phyloP scores from a whole-genome alignment of 2,888 invertebrate genomes.

The Cataglyphis rosenhaueri region DNA sequence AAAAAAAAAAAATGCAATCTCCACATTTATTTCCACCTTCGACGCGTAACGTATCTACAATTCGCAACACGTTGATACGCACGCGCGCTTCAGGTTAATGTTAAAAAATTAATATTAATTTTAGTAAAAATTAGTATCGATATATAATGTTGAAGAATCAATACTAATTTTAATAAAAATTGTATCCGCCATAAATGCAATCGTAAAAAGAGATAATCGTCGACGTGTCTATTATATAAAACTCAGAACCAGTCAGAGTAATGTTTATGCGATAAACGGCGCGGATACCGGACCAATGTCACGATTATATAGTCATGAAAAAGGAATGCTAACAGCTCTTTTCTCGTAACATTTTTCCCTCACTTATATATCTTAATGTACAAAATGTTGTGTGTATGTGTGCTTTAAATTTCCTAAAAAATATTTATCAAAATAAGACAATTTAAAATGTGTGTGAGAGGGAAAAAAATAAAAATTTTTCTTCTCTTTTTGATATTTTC shows the following conservation, averaged over 20 bases:
- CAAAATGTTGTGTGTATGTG: background rate
- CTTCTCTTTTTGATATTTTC: background rate
- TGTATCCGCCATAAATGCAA: background rate
- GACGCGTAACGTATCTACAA: conserved; percentile 12
- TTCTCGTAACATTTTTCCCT: background rate
- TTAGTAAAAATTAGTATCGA: background rate
- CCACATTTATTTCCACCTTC: conserved; percentile 14
- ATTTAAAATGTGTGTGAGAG: background rate
- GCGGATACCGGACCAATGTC: background rate
- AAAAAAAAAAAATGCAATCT: background rate
- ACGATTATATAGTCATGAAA: background rate
- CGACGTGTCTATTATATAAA: background rate
- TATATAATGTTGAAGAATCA: too few species aligned
- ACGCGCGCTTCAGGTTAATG: background rate
- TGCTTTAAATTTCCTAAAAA: background rate
- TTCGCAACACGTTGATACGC: background rate
- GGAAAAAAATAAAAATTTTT: background rate
- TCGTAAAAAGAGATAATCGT: background rate
- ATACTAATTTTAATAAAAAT: too few species aligned
- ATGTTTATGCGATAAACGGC: background rate
- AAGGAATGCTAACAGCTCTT: background rate
- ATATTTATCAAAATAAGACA: background rate
- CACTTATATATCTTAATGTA: background rate
- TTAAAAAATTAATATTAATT: background rate
- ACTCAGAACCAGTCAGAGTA: background rate